Conservation (phyloP, 92 coral and sea anemone species). For the Chrysogorgia sp. region DNA sequence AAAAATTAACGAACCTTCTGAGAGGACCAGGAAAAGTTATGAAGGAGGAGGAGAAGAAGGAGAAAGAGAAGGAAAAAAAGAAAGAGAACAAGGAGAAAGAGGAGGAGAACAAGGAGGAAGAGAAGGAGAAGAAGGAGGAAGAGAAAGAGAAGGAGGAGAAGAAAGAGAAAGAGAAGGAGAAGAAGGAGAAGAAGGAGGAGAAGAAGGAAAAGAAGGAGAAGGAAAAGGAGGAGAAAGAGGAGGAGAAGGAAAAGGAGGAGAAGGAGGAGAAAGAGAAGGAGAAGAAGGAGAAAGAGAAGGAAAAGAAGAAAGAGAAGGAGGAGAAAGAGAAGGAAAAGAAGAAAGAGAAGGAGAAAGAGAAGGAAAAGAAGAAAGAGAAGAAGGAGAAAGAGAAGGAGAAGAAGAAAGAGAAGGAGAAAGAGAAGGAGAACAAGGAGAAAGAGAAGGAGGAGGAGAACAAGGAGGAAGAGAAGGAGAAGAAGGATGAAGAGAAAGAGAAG, state of each 20-base stretch:
- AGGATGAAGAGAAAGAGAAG: neutral
- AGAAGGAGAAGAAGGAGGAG: neutral
- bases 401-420: neutral
- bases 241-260: neutral
- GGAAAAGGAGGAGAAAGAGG: neutral
- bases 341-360: too few species aligned
- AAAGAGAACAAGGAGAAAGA: too few species aligned
- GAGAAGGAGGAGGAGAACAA: neutral
- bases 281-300: too few species aligned
- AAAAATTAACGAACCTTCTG: neutral
- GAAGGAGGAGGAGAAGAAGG: neutral
- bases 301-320: too few species aligned
- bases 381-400: neutral
- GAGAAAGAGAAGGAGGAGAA: too few species aligned
- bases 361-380: neutral
- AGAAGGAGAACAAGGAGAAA: neutral
- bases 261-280: neutral
- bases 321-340: too few species aligned
- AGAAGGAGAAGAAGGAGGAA: too few species aligned
- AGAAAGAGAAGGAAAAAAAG: too few species aligned
- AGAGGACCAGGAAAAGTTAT: neutral
- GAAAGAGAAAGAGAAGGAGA: too few species aligned
- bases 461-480: neutral
- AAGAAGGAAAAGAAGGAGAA: neutral
- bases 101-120: too few species aligned